These are phyloP conservation scores for Bufotes viridis DNA, from an alignment of 2,797 vertebrate genomes.

Conservation along the genomic window DNA sequence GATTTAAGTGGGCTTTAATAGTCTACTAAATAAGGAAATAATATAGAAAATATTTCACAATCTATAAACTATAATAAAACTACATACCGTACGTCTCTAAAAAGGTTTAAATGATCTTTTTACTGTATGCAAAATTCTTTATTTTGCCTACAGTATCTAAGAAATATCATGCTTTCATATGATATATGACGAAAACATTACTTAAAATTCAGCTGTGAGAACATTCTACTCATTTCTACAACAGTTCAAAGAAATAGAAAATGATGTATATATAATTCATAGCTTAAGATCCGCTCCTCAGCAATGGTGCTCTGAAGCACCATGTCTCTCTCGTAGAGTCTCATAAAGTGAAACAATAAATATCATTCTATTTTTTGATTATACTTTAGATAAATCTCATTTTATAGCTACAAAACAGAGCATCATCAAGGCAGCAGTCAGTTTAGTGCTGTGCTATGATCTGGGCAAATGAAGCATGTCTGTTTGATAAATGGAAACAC, in stretches of 20 bases:
- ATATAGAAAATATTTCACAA: not conserved
- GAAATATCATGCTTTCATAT: not conserved
- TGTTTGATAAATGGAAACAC: conserved; percentile 39
- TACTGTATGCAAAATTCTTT: conserved; percentile 19
- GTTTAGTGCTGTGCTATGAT: conserved; percentile 63
- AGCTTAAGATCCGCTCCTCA: conserved; percentile 5
- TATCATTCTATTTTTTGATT: conserved; percentile 69
- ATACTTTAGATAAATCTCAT: conserved; percentile 67
- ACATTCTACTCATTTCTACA: conserved; percentile 24
- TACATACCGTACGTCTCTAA: conserved; percentile 1
- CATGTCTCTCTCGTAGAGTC: conserved; percentile 67
- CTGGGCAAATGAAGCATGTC: conserved; percentile 64
- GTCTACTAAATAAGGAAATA: not conserved
- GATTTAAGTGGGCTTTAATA: not conserved
- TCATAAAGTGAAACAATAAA: conserved; percentile 71
- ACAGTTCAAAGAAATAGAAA: conserved; percentile 37
- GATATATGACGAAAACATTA: conserved; percentile 39
- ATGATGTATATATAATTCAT: conserved; percentile 50
- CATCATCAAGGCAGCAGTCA: conserved; percentile 63
- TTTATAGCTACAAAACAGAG: conserved; percentile 71
- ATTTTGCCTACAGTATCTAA: conserved; percentile 11
- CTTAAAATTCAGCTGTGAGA: conserved; percentile 32
- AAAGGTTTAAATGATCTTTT: not conserved
- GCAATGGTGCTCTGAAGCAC: conserved; percentile 60
- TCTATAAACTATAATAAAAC: not conserved